phyloP scores from a whole-genome alignment of 2,888 invertebrate genomes.

The Venustoraphidia nigricollis region DNA sequence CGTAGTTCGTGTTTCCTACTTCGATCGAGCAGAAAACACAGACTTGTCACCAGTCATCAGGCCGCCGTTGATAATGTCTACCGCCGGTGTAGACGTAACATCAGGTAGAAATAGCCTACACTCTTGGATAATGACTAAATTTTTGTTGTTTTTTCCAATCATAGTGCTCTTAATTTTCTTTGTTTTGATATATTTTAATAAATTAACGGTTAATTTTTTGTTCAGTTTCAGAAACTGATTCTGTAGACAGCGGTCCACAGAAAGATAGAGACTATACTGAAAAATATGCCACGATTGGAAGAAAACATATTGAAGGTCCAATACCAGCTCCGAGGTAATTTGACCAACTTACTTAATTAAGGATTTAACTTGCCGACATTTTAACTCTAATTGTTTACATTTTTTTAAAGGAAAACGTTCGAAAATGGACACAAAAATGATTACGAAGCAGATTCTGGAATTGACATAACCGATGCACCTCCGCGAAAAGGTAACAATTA shows the following conservation, averaged over 20 bases:
- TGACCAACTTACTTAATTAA: background rate
- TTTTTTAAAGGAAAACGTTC: background rate
- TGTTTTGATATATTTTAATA: too few relatives aligned
- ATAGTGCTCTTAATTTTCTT: too few relatives aligned
- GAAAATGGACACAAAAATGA: too few relatives aligned
- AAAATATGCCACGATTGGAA: conserved; percentile 27
- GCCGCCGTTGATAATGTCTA: too few relatives aligned
- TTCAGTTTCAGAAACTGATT: conserved; percentile 21
- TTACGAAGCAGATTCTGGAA: background rate
- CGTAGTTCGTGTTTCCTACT: too few relatives aligned
- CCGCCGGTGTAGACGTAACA: too few relatives aligned
- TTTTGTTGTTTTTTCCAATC: too few relatives aligned
- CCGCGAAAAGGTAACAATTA: conserved; percentile 1
- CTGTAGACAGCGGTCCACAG: conserved; percentile 30
- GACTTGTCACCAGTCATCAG: too few relatives aligned
- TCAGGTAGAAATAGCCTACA: too few relatives aligned
- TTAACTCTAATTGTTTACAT: background rate
- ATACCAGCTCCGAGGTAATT: conserved; percentile 13
- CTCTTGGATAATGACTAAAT: too few relatives aligned
- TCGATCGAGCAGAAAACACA: too few relatives aligned
- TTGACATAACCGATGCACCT: conserved; percentile 1
- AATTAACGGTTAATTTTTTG: conserved; percentile 5
- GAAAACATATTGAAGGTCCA: conserved; percentile 11
- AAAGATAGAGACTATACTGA: conserved; percentile 45
- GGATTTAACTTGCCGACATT: background rate